phyloP scores from a whole-genome alignment of 2,888 invertebrate genomes.

The Melieria crassipennis region DNA sequence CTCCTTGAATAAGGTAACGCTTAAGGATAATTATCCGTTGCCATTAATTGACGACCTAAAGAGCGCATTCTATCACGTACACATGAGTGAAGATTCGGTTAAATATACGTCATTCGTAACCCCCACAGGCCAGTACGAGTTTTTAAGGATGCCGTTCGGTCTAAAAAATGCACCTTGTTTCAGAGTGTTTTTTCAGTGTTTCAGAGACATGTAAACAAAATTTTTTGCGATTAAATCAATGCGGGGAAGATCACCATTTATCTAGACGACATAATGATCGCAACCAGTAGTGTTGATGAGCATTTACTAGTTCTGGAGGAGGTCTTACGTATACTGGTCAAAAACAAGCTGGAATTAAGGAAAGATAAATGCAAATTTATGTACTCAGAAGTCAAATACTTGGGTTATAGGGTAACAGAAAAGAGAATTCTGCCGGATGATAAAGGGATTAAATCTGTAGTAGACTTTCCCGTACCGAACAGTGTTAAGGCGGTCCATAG shows the following conservation, averaged over 20 bases:
- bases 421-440: slow-evolving; percentile 28
- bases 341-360: slow-evolving; percentile 30
- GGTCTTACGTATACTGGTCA: slow-evolving; percentile 24
- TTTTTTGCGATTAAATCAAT: too few relatives aligned
- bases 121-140: slow-evolving; percentile 38
- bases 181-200: too few relatives aligned
- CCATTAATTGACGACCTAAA: slow-evolving; percentile 28
- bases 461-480: slow-evolving; percentile 22
- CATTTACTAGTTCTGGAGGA: slow-evolving; percentile 28
- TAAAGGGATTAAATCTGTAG: slow-evolving; percentile 7
- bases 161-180: slow-evolving; percentile 32
- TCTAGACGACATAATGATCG: slow-evolving; percentile 37
- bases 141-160: slow-evolving; percentile 38
- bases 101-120: slow-evolving; percentile 6
- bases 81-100: neutral
- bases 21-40: neutral
- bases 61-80: slow-evolving; percentile 23
- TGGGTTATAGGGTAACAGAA: slow-evolving; percentile 25
- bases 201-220: slow-evolving; percentile 19
- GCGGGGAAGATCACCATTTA: slow-evolving; percentile 14
- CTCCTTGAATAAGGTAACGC: slow-evolving; percentile 36
- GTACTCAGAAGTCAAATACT: slow-evolving; percentile 21
- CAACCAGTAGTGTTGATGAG: slow-evolving; percentile 17
- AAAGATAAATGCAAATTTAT: slow-evolving; percentile 27
- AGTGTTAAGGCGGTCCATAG: slow-evolving; percentile 15